Conservation (phyloP, 2,797 vertebrate species). For the Ciconia nigra region DNA sequence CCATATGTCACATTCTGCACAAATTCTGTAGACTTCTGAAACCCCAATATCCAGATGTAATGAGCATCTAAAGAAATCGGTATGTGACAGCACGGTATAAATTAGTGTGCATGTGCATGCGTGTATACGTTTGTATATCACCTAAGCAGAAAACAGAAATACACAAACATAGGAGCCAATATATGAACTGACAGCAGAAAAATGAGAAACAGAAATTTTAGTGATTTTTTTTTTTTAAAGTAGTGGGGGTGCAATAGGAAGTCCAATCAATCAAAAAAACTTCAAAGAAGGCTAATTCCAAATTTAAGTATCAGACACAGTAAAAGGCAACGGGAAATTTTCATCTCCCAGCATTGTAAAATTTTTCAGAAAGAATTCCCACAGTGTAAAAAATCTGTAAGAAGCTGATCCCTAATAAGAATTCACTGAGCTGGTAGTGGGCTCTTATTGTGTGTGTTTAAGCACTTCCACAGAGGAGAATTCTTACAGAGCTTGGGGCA, state of each 20-base stretch:
- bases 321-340: background rate
- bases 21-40: background rate
- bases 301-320: background rate
- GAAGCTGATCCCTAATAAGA: background rate
- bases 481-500: constrained; percentile 27
- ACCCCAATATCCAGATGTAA: background rate
- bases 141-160: background rate
- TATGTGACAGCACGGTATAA: background rate
- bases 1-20: background rate
- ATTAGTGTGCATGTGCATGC: background rate
- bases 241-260: background rate
- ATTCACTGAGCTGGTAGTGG: constrained; percentile 30
- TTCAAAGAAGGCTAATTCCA: background rate
- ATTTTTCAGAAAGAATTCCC: constrained; percentile 37
- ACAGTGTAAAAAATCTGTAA: background rate
- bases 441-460: constrained; percentile 22
- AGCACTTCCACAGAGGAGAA: constrained; percentile 34
- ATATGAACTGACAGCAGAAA: background rate
- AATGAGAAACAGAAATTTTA: background rate
- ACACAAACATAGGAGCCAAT: background rate
- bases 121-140: background rate
- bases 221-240: background rate
- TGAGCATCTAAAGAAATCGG: background rate
- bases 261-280: background rate
- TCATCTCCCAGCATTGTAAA: background rate